Conservation (phyloP, 2,113 vertebrate species). For the Sardina pilchardus region DNA sequence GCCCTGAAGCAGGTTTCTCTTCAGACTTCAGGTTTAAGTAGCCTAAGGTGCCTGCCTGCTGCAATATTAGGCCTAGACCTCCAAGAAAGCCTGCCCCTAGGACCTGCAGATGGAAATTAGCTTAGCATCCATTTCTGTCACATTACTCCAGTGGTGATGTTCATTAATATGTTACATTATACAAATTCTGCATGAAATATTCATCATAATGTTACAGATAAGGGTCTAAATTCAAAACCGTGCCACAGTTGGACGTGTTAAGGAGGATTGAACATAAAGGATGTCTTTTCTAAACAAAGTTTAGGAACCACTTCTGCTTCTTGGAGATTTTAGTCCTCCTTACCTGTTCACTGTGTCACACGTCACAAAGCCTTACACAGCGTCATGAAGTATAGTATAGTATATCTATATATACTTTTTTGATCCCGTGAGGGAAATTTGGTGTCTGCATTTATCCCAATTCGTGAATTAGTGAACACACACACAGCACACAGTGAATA, state of each 20-base stretch:
- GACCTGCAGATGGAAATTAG: neutral
- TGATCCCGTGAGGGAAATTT: too few species aligned
- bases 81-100: neutral
- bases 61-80: neutral
- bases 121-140: neutral
- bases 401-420: too few species aligned
- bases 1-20: too few species aligned
- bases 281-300: neutral
- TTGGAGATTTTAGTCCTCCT: too few species aligned
- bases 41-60: neutral
- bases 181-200: neutral
- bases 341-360: too few species aligned
- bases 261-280: neutral
- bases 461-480: too few species aligned
- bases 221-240: neutral
- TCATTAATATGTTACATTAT: neutral
- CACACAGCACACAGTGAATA: too few species aligned
- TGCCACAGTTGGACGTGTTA: neutral
- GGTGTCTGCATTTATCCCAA: too few species aligned
- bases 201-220: neutral
- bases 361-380: too few species aligned
- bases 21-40: neutral
- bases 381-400: too few species aligned
- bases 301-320: too few species aligned
- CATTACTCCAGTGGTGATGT: neutral